These are phyloP conservation scores for Chlorospingus semifuscus DNA, from an alignment of 2,797 vertebrate genomes.

Conservation along the genomic window DNA sequence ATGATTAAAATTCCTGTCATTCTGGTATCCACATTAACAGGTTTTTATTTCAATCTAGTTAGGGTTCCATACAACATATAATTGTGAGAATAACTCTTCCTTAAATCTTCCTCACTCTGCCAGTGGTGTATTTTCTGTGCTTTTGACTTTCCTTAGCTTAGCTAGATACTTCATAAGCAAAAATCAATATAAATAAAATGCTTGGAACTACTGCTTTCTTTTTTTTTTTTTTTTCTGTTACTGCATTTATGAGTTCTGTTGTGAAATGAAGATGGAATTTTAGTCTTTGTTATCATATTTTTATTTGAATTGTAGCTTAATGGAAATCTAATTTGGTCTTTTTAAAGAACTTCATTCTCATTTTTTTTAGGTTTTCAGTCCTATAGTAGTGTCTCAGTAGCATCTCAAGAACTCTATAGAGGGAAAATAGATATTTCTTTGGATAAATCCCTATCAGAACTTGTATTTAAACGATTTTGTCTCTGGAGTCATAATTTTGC, in stretches of 20 bases:
- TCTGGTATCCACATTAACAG: not conserved
- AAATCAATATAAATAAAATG: not conserved
- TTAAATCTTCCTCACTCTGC: not conserved
- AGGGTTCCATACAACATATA: accelerated
- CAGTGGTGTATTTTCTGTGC: not conserved
- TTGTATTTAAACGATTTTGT: not conserved
- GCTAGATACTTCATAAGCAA: not conserved
- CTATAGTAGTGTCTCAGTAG: not conserved
- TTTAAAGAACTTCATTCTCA: not conserved
- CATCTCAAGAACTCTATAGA: not conserved
- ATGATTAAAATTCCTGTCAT: not conserved
- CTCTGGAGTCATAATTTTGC: not conserved
- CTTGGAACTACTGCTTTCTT: not conserved
- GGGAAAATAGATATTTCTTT: not conserved
- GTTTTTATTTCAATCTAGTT: not conserved
- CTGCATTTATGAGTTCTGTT: not conserved
- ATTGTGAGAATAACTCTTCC: not conserved
- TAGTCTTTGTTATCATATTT: not conserved
- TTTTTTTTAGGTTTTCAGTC: not conserved
- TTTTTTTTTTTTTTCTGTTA: not conserved
- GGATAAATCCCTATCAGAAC: not conserved
- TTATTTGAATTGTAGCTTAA: not conserved
- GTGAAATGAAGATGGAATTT: not conserved
- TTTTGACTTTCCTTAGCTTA: not conserved
- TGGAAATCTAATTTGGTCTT: not conserved